Base-by-base conservation (phyloP, 2,797 vertebrate genomes). In the Odontamblyopus lacepedii region DNA sequence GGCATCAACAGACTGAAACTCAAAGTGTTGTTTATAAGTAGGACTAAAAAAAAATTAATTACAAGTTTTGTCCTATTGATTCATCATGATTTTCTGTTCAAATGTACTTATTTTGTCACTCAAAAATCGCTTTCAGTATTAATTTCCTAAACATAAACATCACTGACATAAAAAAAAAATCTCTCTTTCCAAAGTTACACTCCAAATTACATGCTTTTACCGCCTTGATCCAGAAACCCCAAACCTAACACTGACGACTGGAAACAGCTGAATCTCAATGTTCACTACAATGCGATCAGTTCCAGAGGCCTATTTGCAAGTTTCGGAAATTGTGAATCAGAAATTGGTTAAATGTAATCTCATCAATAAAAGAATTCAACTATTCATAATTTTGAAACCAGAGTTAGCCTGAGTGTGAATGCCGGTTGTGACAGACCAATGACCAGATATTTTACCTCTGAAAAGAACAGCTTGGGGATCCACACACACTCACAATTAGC, bases 401-500 rank as follows among this genome's bases (percentile, higher is more conserved):
- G 27, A 60, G 57, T 30, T 30, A 30, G 13, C 15, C 16, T 30
- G 27, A 30, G 57, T 59, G 56, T 59, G n/a, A 27, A 59, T 29
- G 23, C n/a, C 2, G n/a, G 35, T 63, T 44, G 62, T 44, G 62
- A 63, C 41, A 26, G 62, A 64, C 35, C 63, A 64, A 23, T 41
- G 35, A 64, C 38, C 35, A 41, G n/a, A 66, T 16, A 48, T 48
- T 67, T 53, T 53, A 53, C 50, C 65, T 67, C 27, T 1, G 15
- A 66, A 66, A 51, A 30, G 26, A 66, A 67, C 65, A 67, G 65
- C 65, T 67, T 53, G 67, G 41, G 13, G 6, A 67, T 27, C 29
- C 56, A 59, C 62, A 51, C 63, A 66, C 51, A 41, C 68, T 19
- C 50, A 35, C 59, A 55, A 69, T 59, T 59, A 57, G 30, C 53